Conservation (phyloP, 2,113 vertebrate species). For the Gambusia affinis region DNA sequence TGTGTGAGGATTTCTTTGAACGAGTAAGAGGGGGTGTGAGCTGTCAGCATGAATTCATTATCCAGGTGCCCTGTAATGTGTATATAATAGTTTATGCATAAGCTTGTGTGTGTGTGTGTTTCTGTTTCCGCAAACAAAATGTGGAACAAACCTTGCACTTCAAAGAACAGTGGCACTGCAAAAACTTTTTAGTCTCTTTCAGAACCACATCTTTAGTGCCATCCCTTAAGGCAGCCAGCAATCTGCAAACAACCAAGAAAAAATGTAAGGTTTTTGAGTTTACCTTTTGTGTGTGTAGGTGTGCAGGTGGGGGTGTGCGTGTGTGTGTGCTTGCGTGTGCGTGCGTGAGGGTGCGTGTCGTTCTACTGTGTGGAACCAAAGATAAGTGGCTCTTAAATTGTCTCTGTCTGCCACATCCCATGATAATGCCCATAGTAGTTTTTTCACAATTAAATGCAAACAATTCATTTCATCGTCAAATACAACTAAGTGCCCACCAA, state of each 20-base stretch:
- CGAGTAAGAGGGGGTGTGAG: conserved; percentile 35
- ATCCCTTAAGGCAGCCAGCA: not conserved
- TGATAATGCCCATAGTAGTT: no score
- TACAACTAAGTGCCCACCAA: no score
- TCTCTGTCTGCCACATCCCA: not conserved
- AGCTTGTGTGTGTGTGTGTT: not conserved
- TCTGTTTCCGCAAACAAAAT: not conserved
- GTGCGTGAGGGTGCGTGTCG: no score
- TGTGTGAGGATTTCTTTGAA: conserved; percentile 36
- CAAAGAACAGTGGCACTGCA: not conserved
- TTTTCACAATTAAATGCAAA: no score
- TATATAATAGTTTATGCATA: conserved; percentile 18
- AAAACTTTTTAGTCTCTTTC: not conserved
- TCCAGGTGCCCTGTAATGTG: conserved; percentile 57
- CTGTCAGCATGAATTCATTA: conserved; percentile 68
- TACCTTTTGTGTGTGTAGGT: no score
- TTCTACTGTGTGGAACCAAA: not conserved
- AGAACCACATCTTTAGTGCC: not conserved
- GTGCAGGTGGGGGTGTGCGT: no score
- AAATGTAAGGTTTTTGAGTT: not conserved
- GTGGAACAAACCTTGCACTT: not conserved
- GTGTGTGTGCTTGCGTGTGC: no score
- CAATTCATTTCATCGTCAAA: no score
- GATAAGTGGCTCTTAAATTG: not conserved
- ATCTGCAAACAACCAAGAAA: not conserved